A percentile compares a stretch with the other conserved stretches of the same genome.
phyloP scores from a whole-genome alignment of 2,113 vertebrate genomes.

The Nesogale talazaci region DNA sequence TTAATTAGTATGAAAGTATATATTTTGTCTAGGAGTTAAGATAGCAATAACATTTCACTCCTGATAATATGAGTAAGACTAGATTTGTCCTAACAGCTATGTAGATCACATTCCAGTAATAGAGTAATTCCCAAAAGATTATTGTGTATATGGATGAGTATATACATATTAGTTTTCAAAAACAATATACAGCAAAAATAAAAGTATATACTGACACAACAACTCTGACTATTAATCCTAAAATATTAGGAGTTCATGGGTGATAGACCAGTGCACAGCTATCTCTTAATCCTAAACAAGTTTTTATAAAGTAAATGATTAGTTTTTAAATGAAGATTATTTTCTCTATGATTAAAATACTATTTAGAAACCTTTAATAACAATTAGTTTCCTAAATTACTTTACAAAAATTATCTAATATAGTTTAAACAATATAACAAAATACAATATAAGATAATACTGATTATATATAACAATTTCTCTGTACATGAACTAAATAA shows the following conservation, averaged over 20 bases:
- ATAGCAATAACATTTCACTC: not conserved
- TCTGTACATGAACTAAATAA: no score
- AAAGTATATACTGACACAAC: not conserved
- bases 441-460: not conserved
- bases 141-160: not conserved
- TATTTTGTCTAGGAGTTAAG: not conserved
- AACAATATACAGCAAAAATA: slow-evolving; percentile 1
- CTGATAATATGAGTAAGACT: not conserved
- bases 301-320: not conserved
- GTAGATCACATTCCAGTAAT: not conserved
- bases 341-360: not conserved
- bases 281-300: not conserved
- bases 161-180: not conserved
- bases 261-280: not conserved
- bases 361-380: not conserved
- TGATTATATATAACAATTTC: no score
- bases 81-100: slow-evolving; percentile 49
- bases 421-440: not conserved
- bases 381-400: not conserved
- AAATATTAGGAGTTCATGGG: not conserved
- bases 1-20: slow-evolving; percentile 12
- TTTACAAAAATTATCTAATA: not conserved
- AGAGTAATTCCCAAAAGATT: slow-evolving; percentile 3
- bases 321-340: not conserved
- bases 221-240: slow-evolving; percentile 21